phyloP scores from a whole-genome alignment of 2,113 vertebrate species.

The Parus major region DNA sequence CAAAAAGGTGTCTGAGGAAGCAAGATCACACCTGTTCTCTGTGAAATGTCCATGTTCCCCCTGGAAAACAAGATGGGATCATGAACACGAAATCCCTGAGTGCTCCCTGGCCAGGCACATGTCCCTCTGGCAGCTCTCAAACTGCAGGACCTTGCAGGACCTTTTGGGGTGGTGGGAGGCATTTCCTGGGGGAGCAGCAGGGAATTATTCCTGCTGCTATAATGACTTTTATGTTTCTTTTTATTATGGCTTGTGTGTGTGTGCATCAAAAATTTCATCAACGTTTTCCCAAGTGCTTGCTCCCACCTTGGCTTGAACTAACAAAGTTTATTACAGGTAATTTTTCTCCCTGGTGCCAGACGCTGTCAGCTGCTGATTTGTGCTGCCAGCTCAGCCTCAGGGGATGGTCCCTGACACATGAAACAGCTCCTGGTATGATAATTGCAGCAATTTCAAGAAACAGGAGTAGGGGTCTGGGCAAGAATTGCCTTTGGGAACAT shows the following conservation, averaged over 20 bases:
- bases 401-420: background rate
- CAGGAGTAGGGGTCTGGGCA: conserved; percentile 6
- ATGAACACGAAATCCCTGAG: accelerated
- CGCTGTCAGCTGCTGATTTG: background rate
- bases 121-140: background rate
- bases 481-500: conserved; percentile 30
- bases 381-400: background rate
- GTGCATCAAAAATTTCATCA: background rate
- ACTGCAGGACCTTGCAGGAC: background rate
- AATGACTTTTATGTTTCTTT: background rate
- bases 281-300: background rate
- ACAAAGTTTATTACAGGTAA: background rate
- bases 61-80: background rate
- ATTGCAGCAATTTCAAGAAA: conserved; percentile 40
- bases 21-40: background rate
- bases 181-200: background rate
- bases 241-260: background rate
- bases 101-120: background rate
- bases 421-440: conserved; percentile 39
- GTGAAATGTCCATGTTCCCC: background rate
- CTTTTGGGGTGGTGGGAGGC: background rate
- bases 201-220: background rate
- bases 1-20: background rate
- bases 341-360: background rate
- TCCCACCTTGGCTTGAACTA: background rate